Base-by-base conservation (phyloP, 2,797 vertebrate genomes). In the Melanitta fusca region DNA sequence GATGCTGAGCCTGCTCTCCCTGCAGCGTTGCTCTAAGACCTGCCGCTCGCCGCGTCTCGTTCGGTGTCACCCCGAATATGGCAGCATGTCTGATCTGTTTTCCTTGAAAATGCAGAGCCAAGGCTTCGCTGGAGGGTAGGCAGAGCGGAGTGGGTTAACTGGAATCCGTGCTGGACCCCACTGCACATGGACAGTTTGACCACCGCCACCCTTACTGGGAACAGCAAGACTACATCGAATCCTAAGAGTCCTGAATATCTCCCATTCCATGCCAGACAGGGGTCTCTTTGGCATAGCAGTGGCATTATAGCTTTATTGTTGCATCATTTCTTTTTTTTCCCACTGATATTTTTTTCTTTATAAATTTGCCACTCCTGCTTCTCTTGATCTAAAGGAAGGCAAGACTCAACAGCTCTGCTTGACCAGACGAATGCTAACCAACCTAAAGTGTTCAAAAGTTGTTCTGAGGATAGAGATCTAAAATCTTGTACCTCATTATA, bases 51-150 rank as follows among this genome's bases (percentile, higher is more conserved):
- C 36, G 58, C 2, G 1, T 72, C 5, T 3, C 32, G 2, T 36
- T 71, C 0, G 0, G 20, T 69, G 45, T 61, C 89, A 65, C 64
- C 45, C 66, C 0, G 0, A 56, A 19, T 49, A 6, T 4, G 3
- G 22, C 38, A 65, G 69, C 34, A 18, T 49, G 22, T 54, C 53
- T 58, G 80, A 75, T 64, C 38, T 2, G 0, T 72, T 65, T 68
- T 17, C 54, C 43, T 41, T 72, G 61, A 36, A 85, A 47, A 80
- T 0, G 3, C 41, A 89, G 56, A 58, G 58, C 34, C 0, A 2
- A 49, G 30, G 17, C 62, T 45, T 72, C 14, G 4, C 28, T 89
- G 65, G 16, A 64, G 28, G 17, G 28, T 1, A 78, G 58, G 34
- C 39, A 69, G 75, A 25, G 56, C 38, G 28, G 0, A 71, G 72